Evolutionary conservation across 1,140 invertebrate species (phyloP).

Genomic region (Trachelipus rathkii): DNA sequence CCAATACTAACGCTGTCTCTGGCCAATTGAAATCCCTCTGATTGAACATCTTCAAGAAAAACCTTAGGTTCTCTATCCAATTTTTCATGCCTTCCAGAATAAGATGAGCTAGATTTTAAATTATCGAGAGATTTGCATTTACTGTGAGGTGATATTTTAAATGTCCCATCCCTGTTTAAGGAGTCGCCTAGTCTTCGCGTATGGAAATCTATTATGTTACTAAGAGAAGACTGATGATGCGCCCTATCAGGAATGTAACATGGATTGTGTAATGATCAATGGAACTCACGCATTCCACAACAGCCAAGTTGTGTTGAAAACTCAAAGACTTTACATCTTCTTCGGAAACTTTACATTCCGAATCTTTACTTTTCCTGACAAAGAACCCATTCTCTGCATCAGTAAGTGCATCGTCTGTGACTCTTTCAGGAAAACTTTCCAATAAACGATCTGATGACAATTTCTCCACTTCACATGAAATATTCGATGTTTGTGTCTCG

Average conservation of each 20-base stretch:
- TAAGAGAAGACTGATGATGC: not conserved
- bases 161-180: not conserved
- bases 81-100: not conserved
- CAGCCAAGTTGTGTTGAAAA: not conserved
- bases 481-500: no score
- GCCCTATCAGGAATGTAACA: not conserved
- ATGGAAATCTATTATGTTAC: slow-evolving; percentile 11
- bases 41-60: not conserved
- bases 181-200: not conserved
- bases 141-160: not conserved
- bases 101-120: not conserved
- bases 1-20: slow-evolving; percentile 39
- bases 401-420: no score
- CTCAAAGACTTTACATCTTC: not conserved
- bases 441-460: no score
- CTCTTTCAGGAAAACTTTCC: no score
- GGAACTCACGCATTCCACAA: not conserved
- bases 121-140: not conserved
- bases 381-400: no score
- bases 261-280: not conserved
- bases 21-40: not conserved
- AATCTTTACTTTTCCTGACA: no score
- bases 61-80: not conserved
- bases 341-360: not conserved
- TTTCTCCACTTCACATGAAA: no score